Evolutionary conservation across 1,140 invertebrate genomes (phyloP), one percentile per base, ranked within the genome.

Genomic region (Anastrepha ludens): DNA sequence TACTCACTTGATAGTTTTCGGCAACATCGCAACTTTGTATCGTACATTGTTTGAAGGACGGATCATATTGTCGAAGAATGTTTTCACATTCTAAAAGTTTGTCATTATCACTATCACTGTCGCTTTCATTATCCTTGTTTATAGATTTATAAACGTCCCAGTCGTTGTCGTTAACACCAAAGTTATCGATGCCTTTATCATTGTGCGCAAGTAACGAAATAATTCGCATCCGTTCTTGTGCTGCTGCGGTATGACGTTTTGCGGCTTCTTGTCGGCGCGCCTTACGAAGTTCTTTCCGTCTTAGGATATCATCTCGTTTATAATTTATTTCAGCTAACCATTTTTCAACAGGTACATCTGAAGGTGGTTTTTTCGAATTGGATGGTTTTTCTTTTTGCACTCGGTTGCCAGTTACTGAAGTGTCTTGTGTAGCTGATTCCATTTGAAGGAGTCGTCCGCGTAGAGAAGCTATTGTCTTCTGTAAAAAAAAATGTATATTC

Each of bases 81-180:
- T 97, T 96, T 91, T 99, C 98, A 0, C 98, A 94, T 93, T 99
- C 98, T 74, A 98, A 89, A 0, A 99, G 93, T 90, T 97, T 97
- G 90, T 98, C 98, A 90, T 98, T 97, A 93, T 99, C 98, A 58
- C 96, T 96, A 91, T 99, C 98, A 60, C 97, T 98, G 91, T 99
- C 98, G 0, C 97, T 98, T 85, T 93, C 92, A 58, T 91, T 93
- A 93, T 95, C 94, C 94, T 97, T 97, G 91, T 96, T 97, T 85
- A 98, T 98, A 70, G 96, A 96, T 94, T 98, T 98, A 91, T 99
- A 99, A 2, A 98, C 97, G 94, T 98, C 97, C 98, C 98, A 99
- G 92, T 99, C 98, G 92, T 98, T 97, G 93, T 99, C 98, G 89
- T 97, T 95, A 94, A 97, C 96, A 47, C 98, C 98, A 94, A 99